Percentiles rank a stretch among this genome's conserved stretches.
phyloP scores from a whole-genome alignment of 2,113 vertebrate species.

The Thalassarche chlororhynchos region DNA sequence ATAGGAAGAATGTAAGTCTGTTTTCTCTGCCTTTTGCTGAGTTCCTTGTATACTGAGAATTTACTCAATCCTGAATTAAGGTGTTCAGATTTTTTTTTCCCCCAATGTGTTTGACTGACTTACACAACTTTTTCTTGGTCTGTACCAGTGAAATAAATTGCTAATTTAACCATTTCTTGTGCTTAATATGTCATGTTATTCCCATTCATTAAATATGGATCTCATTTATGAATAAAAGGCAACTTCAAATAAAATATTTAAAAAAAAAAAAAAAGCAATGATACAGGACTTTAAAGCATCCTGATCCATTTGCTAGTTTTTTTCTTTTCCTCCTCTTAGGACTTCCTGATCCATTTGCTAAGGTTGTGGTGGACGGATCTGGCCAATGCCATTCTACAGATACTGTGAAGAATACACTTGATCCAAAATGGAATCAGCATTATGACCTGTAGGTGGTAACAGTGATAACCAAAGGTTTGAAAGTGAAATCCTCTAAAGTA shows the following conservation, averaged over 20 bases:
- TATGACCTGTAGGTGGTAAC: constrained; percentile 94
- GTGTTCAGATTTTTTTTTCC: background rate
- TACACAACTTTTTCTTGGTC: background rate
- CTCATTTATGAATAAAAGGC: background rate
- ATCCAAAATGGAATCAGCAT: constrained; percentile 99
- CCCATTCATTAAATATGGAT: background rate
- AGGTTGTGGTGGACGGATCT: constrained; percentile 98
- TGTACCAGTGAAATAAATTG: background rate
- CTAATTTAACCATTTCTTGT: background rate
- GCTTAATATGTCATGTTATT: background rate
- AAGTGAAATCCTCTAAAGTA: constrained; percentile 53
- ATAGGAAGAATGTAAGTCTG: background rate
- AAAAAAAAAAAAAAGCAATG: background rate
- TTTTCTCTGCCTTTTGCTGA: background rate
- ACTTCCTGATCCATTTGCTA: constrained; percentile 98
- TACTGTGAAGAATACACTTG: constrained; percentile 99
- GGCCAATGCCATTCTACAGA: constrained; percentile 99
- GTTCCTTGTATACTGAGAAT: background rate
- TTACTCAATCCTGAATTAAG: background rate
- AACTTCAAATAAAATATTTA: background rate
- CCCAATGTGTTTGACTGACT: background rate
- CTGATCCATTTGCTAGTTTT: background rate
- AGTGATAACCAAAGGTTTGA: constrained; percentile 63
- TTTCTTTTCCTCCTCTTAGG: constrained; percentile 76
- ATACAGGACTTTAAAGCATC: background rate